These are phyloP conservation scores for Chaetorhynchus papuensis DNA, from an alignment of 2,113 vertebrate genomes.

Conservation along the genomic window DNA sequence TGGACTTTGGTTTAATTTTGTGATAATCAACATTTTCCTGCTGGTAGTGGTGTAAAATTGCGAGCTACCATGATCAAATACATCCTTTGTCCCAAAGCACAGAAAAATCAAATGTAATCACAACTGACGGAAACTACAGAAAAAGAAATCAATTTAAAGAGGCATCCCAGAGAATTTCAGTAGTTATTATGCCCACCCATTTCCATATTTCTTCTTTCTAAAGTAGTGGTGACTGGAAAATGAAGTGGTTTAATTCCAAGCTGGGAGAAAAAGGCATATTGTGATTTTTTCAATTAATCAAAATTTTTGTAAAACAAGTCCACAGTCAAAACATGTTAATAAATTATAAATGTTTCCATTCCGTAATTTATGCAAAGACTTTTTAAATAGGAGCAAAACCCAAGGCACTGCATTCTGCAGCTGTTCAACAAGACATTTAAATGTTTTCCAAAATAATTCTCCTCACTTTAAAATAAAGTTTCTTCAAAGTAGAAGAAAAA, in stretches of 20 bases:
- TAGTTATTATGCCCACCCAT: not conserved
- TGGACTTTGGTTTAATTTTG: not conserved
- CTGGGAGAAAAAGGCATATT: not conserved
- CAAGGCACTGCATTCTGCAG: not conserved
- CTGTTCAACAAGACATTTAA: not conserved
- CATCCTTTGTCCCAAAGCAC: not conserved
- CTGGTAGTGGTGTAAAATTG: not conserved
- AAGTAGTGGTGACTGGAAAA: not conserved
- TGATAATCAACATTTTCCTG: not conserved
- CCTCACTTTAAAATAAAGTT: not conserved
- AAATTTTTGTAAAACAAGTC: not conserved
- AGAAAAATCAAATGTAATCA: not conserved
- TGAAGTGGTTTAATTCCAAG: not conserved
- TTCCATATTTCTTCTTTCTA: not conserved
- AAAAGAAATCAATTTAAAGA: not conserved
- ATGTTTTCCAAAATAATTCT: not conserved
- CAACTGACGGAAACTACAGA: not conserved
- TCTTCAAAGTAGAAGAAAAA: not conserved
- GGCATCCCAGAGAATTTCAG: not conserved
- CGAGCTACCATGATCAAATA: not conserved
- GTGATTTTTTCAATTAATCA: not conserved
- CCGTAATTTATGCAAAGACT: not conserved
- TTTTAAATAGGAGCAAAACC: conserved; percentile 23
- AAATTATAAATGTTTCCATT: not conserved
- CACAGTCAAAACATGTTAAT: not conserved